Conservation (phyloP, 1,140 invertebrate genomes). For the Aphelinus atriplicis region DNA sequence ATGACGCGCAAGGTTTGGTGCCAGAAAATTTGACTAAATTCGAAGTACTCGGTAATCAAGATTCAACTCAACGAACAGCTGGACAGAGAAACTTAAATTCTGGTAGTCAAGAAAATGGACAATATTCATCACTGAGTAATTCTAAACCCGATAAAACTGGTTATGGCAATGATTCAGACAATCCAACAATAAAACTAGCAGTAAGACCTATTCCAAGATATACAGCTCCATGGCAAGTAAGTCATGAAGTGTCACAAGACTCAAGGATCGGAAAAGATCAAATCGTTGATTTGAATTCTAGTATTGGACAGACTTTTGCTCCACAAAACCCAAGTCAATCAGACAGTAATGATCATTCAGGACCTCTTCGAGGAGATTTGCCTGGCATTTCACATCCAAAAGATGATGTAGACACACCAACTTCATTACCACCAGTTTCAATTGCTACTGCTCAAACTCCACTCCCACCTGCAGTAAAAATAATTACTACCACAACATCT, state of each 20-base stretch:
- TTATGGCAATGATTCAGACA: not conserved
- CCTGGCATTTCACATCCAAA: slow-evolving; percentile 15
- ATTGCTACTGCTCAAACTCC: not conserved
- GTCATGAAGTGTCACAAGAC: not conserved
- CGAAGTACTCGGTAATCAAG: not conserved
- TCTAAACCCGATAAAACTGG: not conserved
- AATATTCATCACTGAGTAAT: not conserved
- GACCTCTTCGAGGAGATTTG: slow-evolving; percentile 7
- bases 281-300: not conserved
- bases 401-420: too few species aligned
- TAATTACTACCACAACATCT: not conserved
- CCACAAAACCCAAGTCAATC: slow-evolving; percentile 1
- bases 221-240: slow-evolving; percentile 32
- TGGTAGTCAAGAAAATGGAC: slow-evolving; percentile 1
- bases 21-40: too few species aligned
- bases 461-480: not conserved
- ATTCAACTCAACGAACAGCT: slow-evolving; percentile 4
- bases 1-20: too few species aligned
- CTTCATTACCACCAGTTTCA: too few species aligned
- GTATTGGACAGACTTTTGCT: not conserved
- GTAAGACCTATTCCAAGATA: slow-evolving; percentile 42
- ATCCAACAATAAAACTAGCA: slow-evolving; percentile 35
- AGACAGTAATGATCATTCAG: not conserved
- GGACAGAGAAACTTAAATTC: not conserved
- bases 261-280: not conserved